Evolutionary conservation across 2,888 invertebrate species (phyloP).

Genomic region (Caradrina clavipalpis): DNA sequence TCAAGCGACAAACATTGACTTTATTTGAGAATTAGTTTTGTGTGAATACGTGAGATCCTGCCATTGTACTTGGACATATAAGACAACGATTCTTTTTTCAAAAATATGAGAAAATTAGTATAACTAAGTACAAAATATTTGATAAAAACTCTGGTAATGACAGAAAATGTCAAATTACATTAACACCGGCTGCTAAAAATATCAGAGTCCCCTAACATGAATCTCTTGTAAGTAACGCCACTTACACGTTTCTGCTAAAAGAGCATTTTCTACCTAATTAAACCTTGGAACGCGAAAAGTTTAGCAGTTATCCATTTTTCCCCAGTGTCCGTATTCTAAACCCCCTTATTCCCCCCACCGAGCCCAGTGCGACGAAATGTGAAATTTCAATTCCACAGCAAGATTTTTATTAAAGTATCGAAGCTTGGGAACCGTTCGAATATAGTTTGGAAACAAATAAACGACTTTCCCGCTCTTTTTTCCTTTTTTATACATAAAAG

Average conservation of each 20-base stretch:
- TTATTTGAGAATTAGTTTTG: conserved; percentile 50
- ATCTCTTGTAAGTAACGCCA: conserved; percentile 48
- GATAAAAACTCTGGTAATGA: not conserved
- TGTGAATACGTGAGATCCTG: conserved; percentile 20
- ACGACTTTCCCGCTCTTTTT: conserved; percentile 84
- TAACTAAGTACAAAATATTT: not conserved
- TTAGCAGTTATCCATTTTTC: conserved; percentile 74
- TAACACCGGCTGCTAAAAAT: conserved; percentile 5
- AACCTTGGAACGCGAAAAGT: conserved; percentile 70
- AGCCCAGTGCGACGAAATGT: conserved; percentile 77
- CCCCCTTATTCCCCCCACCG: conserved; percentile 57
- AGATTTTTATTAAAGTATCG: conserved; percentile 83
- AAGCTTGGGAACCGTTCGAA: conserved; percentile 79
- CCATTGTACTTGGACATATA: conserved; percentile 13
- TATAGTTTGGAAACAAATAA: conserved; percentile 90
- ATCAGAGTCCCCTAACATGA: conserved; percentile 28
- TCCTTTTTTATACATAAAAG: conserved; percentile 85
- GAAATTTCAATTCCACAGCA: conserved; percentile 84
- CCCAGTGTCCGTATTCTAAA: conserved; percentile 57
- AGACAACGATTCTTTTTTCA: not conserved
- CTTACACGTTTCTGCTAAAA: conserved; percentile 57
- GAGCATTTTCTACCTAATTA: conserved; percentile 75
- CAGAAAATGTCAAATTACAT: not conserved
- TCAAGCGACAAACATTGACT: conserved; percentile 51
- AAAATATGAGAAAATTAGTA: too few relatives aligned